Evolutionary conservation across 2,888 invertebrate species (phyloP).

Genomic region (Peribatodes rhomboidaria): DNA sequence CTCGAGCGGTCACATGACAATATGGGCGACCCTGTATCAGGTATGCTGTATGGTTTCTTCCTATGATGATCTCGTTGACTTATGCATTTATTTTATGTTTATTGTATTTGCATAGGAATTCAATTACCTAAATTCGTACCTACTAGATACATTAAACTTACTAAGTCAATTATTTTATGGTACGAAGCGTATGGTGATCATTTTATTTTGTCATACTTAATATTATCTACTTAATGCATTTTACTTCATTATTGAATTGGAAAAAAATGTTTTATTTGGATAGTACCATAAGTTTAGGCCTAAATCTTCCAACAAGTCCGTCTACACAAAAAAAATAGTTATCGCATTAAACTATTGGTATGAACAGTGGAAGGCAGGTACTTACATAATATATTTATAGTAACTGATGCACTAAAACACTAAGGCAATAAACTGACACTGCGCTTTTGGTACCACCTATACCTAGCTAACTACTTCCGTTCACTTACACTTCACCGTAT

Average conservation of each 20-base stretch:
- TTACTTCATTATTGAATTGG: not conserved
- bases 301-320: not conserved
- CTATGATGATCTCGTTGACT: too few species aligned
- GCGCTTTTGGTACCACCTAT: constrained; percentile 15
- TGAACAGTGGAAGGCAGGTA: not conserved
- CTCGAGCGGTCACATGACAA: too few species aligned
- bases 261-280: not conserved
- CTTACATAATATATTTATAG: not conserved
- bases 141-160: too few species aligned
- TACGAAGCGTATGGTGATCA: too few species aligned
- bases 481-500: constrained; percentile 7
- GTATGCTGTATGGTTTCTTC: too few species aligned
- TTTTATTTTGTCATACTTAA: too few species aligned
- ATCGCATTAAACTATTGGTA: not conserved
- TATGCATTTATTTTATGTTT: too few species aligned
- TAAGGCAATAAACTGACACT: not conserved
- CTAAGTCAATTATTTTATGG: too few species aligned
- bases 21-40: too few species aligned
- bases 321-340: not conserved
- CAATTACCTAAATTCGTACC: too few species aligned
- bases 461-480: constrained; percentile 2
- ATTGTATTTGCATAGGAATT: too few species aligned
- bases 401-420: not conserved
- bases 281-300: not conserved
- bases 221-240: too few species aligned